Base-by-base conservation (phyloP, 2,888 invertebrate genomes). In the Petrolisthes manimaculis region DNA sequence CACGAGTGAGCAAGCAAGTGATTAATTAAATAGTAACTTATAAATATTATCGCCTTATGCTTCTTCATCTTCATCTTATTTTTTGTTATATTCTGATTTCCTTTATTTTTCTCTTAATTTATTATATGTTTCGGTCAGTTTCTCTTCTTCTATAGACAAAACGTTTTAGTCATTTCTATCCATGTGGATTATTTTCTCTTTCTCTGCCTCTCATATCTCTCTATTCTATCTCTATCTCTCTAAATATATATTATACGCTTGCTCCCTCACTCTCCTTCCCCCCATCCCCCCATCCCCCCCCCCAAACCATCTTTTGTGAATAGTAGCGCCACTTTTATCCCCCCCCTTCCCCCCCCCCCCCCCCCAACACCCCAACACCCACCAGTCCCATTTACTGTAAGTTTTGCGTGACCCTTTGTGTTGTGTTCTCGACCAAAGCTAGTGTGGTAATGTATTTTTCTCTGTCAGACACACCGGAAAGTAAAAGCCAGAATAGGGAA, bases 381-480 rank as follows among this genome's bases (percentile, higher is more conserved):
- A 61, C 61, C 61, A 61, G 61, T 61, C 54, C 51, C 78, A 21
- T 67, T 61, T 21, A 37, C 56, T 78, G 67, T 78, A 37, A 21
- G 21, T 21, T 86, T 86, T 56, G 84, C 74, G 84, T 84, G 84
- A 84, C 77, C 77, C 67, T 84, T 86, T 86, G 86, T 81, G 86
- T 86, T 86, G 81, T 86, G 86, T 86, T 86, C 75, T 86, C 81
- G 86, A 86, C 86, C 86, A 86, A 86, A 86, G 86, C 81, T 86
- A 86, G 86, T 86, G 81, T 81, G 81, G 86, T 86, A 86, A 86
- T 86, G 51, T 86, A 54, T 79, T 56, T 79, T 78, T 85, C 54
- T 75, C 81, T 54, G n/a, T 75, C 51, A 75, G 55, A 55, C 37
- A 18, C 37, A 18, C 55, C 51, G 71, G 21, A 71, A 71, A 12